phyloP scores from a whole-genome alignment of 2,888 invertebrate genomes.

The Apantesis nais region DNA sequence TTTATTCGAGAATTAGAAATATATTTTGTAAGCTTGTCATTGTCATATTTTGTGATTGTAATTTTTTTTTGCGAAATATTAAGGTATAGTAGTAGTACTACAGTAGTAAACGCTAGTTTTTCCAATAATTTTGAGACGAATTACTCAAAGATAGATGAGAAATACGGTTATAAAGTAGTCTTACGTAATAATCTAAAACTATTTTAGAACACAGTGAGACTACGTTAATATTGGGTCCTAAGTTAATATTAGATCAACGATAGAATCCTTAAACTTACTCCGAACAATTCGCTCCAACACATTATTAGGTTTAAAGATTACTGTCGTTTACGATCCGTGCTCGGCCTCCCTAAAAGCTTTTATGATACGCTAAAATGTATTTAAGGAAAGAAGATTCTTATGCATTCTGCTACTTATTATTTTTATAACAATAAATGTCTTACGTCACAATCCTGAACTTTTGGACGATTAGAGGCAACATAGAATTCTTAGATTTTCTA shows the following conservation, averaged over 20 bases:
- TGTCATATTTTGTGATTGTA: no score
- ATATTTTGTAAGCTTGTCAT: no score
- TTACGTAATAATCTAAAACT: neutral
- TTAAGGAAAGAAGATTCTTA: neutral
- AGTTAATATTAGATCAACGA: conserved; percentile 10
- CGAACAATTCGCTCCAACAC: conserved; percentile 21
- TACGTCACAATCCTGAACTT: neutral
- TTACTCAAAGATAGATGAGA: neutral
- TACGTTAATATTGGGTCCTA: neutral
- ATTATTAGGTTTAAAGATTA: conserved; percentile 23
- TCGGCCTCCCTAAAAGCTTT: conserved; percentile 7
- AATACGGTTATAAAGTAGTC: neutral
- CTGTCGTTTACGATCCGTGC: conserved; percentile 6
- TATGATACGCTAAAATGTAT: conserved; percentile 12
- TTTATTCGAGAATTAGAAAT: no score
- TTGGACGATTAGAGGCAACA: neutral
- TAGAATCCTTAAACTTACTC: conserved; percentile 23
- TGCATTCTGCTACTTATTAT: neutral
- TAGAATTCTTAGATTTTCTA: neutral
- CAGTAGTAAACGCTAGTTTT: no score
- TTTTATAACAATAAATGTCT: neutral
- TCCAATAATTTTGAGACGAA: neutral
- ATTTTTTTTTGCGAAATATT: neutral
- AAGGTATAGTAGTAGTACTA: neutral
- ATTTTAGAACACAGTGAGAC: conserved; percentile 6